Base-by-base conservation (phyloP, 1,140 invertebrate species). In the Orussus abietinus region DNA sequence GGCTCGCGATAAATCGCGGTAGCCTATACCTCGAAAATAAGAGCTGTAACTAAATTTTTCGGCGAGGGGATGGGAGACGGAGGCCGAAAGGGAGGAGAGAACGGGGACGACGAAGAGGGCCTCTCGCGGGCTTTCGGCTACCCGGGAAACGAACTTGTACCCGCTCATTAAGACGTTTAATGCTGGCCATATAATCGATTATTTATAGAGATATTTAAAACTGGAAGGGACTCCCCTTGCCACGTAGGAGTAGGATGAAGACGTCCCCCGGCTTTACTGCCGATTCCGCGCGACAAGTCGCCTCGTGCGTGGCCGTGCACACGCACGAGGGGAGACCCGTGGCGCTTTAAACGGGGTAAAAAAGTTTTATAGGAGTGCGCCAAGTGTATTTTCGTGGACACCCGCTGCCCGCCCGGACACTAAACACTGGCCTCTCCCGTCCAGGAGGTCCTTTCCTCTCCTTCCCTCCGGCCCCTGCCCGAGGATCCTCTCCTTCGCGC, bases 161-260 rank as follows among this genome's bases (percentile, higher is more conserved):
- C 47, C 49, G 49, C 55, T 64, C 55, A 62, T 63, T 63, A 62
- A 58, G 57, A 51, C 55, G 33, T 57, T 62, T 62, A 60, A 62
- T 52, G 47, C 33, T 38, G 35, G 28, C 53, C 60, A 53, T 63
- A 63, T 60, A 65, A 63, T 60, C 55, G 61, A 62, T 64, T 65
- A 65, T 64, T 65, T 65, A 65, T 60, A 53, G 55, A 47, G 61
- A 53, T 55, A 57, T 55, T 58, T 54, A 53, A 60, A 56, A 47
- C 45, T 55, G 45, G 44, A 47, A 52, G 51, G 43, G 42, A 35
- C 46, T 21, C 22, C 30, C 35, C 14, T 22, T 25, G 25, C 33
- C 41, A 35, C 45, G 41, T 33, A 25, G 19, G 32, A 31, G 39
- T 12, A n/a, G 47, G 18, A 64, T 63, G 51, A 61, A 60, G 55